A percentile compares a stretch with the other conserved stretches of the same genome.
Evolutionary conservation across 2,797 vertebrate genomes (phyloP).

Genomic region (Malacoraja senta): DNA sequence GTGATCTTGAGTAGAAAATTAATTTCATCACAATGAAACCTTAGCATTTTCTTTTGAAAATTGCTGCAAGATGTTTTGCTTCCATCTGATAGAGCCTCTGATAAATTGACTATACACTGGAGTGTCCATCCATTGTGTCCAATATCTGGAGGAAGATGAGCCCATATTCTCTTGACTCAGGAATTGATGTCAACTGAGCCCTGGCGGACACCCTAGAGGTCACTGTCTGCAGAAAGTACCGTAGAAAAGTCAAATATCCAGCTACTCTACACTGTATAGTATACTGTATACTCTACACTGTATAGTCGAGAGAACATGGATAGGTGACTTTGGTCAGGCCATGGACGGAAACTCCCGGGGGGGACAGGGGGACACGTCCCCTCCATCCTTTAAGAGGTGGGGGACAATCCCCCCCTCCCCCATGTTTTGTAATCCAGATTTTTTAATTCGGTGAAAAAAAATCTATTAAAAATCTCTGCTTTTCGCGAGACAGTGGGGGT

Average conservation of each 20-base stretch:
- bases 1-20: background rate
- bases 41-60: background rate
- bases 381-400: too few relatives aligned
- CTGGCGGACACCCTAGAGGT: background rate
- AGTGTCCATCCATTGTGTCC: background rate
- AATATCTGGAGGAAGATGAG: too few relatives aligned
- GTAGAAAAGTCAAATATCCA: background rate
- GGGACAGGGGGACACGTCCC: too few relatives aligned
- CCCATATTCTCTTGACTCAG: background rate
- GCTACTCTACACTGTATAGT: background rate
- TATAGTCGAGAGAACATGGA: too few relatives aligned
- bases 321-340: too few relatives aligned
- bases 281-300: too few relatives aligned
- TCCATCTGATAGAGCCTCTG: background rate
- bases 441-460: too few relatives aligned
- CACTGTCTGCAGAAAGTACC: background rate
- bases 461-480: too few relatives aligned
- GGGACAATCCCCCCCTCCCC: too few relatives aligned
- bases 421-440: too few relatives aligned
- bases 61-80: background rate
- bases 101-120: background rate
- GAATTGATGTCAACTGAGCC: background rate
- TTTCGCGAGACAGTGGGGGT: too few relatives aligned
- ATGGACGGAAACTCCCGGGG: too few relatives aligned
- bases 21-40: background rate